Evolutionary conservation across 1,140 invertebrate genomes (phyloP).

Genomic region (Caenorhabditis briggsae): DNA sequence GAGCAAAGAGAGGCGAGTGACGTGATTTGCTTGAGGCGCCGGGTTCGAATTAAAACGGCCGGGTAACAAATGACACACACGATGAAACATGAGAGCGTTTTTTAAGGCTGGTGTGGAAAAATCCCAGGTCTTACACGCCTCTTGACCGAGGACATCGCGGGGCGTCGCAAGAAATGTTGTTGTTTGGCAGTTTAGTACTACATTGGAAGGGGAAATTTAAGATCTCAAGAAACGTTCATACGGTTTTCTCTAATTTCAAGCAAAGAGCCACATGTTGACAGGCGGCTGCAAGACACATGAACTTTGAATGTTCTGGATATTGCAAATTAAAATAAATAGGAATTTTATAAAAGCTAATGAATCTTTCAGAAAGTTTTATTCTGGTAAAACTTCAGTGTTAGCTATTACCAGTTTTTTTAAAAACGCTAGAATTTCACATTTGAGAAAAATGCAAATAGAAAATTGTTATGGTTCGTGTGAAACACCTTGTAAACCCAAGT

Average conservation of each 20-base stretch:
- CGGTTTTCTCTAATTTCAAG: not conserved
- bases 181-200: slow-evolving; percentile 11
- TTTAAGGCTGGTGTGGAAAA: slow-evolving; percentile 28
- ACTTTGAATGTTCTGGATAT: no score
- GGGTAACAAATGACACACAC: slow-evolving; percentile 39
- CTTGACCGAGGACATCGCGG: not conserved
- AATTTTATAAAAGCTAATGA: no score
- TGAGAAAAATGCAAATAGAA: no score
- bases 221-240: not conserved
- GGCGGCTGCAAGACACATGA: not conserved
- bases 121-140: slow-evolving; percentile 42
- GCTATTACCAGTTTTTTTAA: no score
- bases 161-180: not conserved
- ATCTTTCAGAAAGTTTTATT: no score
- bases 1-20: not conserved
- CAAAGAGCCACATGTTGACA: slow-evolving; percentile 21
- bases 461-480: no score
- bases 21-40: not conserved
- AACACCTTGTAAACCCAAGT: no score
- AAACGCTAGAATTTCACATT: no score
- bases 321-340: no score
- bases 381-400: no score
- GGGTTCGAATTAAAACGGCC: slow-evolving; percentile 34
- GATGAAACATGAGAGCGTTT: slow-evolving; percentile 46
- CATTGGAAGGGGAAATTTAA: not conserved